Evolutionary conservation across 2,888 invertebrate species (phyloP).

Genomic region (Amiota minor): DNA sequence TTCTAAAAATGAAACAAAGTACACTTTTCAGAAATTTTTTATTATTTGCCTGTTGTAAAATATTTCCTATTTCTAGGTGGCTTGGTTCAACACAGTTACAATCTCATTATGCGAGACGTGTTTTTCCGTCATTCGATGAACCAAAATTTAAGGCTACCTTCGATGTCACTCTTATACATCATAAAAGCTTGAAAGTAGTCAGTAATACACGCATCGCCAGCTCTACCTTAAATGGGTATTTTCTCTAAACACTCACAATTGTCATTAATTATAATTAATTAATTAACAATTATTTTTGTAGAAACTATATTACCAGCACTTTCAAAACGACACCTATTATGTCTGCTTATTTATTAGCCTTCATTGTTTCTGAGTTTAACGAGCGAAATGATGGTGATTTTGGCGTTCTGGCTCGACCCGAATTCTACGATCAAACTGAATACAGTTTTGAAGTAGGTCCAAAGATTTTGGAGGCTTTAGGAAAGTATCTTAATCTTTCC

Average conservation of each 20-base stretch:
- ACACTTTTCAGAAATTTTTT: background rate
- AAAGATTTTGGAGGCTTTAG: conserved; percentile 75
- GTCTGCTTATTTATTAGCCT: conserved; percentile 88
- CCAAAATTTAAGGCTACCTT: conserved; percentile 82
- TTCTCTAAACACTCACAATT: background rate
- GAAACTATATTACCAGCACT: conserved; percentile 55
- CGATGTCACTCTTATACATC: conserved; percentile 73
- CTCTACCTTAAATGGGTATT: conserved; percentile 53
- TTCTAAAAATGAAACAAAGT: conserved; percentile 69
- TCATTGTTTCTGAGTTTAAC: conserved; percentile 79
- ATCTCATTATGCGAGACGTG: conserved; percentile 79
- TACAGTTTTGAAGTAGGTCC: conserved; percentile 80
- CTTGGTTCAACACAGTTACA: conserved; percentile 82
- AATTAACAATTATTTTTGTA: conserved; percentile 9
- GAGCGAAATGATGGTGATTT: conserved; percentile 58
- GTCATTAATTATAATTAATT: no score
- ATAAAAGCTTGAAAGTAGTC: conserved; percentile 59
- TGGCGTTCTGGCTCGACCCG: conserved; percentile 80
- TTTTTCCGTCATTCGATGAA: conserved; percentile 87
- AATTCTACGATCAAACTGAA: conserved; percentile 79
- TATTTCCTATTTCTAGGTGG: conserved; percentile 72
- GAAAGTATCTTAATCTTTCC: conserved; percentile 77
- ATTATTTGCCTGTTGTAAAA: background rate
- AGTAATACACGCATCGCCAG: conserved; percentile 59
- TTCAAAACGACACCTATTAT: conserved; percentile 76